A percentile compares a stretch with the other conserved stretches of the same genome.
phyloP scores from a whole-genome alignment of 2,113 vertebrate species.

The Nipponia nippon region DNA sequence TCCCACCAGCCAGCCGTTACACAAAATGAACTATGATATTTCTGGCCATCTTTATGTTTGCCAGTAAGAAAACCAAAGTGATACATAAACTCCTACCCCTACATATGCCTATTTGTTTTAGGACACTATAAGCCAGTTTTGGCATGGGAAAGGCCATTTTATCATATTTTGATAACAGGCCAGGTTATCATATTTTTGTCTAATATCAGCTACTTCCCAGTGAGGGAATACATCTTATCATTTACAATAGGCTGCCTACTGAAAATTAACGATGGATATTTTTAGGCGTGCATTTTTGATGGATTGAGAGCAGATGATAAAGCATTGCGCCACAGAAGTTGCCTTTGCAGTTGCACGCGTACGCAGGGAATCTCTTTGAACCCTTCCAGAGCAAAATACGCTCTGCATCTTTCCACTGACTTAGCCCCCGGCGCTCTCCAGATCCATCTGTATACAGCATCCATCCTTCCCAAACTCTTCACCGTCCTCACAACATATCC shows the following conservation, averaged over 20 bases:
- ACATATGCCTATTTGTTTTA: background rate
- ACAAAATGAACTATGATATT: background rate
- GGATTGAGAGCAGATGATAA: background rate
- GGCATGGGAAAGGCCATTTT: background rate
- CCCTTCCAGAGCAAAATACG: background rate
- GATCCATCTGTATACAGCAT: background rate
- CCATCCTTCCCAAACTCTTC: background rate
- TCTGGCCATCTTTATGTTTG: background rate
- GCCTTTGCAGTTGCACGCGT: background rate
- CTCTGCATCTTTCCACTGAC: background rate
- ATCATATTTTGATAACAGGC: background rate
- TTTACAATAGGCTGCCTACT: background rate
- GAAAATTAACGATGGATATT: fast-evolving
- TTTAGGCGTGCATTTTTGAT: background rate
- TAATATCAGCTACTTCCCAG: background rate
- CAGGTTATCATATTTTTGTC: background rate
- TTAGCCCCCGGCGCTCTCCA: background rate
- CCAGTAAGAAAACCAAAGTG: background rate
- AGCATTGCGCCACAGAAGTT: background rate
- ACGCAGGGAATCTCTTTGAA: background rate
- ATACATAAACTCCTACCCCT: background rate
- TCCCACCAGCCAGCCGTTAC: background rate
- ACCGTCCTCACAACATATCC: background rate
- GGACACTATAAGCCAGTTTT: background rate
- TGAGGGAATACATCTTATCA: background rate